Base-by-base conservation (phyloP, 2,113 vertebrate species). In the Podarcis cretensis region DNA sequence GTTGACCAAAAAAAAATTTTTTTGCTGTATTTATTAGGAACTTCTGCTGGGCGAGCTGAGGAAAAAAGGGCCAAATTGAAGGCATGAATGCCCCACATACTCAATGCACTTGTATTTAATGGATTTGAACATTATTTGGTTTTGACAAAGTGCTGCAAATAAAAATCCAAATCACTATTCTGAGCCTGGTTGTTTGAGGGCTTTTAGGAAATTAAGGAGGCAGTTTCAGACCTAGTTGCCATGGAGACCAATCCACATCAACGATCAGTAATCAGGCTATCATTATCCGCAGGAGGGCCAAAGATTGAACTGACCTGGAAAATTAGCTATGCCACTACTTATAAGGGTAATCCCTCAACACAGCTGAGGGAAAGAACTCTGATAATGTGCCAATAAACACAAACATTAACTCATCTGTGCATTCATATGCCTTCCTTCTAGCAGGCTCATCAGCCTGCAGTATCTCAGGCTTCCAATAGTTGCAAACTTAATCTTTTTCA, bases 201-300 rank as follows among this genome's bases (percentile, higher is more conserved):
- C 8, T n/a, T 1, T 20, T 0, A 5, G 75, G 0, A 63, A 71
- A 65, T 10, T 6, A 16, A 77, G 13, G 9, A 83, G 69, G 59
- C 32, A 43, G 57, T 81, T 81, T 81, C 59, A 83, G n/a, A 10
- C 21, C 59, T 35, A 48, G 63, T 48, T 32, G 14, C 85, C 74
- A 77, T 78, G 81, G 71, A 66, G 40, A 77, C n/a, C 8, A 54
- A 88, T 35, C 37, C n/a, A 83, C n/a, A 59, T 48, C 74, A 57
- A 0, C 0, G 6, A 7, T 30, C 32, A 20, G 43, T 27, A 85
- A n/a, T 59, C 78, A 77, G 18, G 10, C 3, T 0, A 0, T 20
- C 9, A 0, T 7, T 78, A 82, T 91, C 48, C 1, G 63, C 32
- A 40, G 1, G 20, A 57, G 43, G 54, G 35, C 35, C 2, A 30